Percentiles rank a stretch among this genome's conserved stretches.
Conservation (phyloP, 2,113 vertebrate species). For the Aegypius monachus region DNA sequence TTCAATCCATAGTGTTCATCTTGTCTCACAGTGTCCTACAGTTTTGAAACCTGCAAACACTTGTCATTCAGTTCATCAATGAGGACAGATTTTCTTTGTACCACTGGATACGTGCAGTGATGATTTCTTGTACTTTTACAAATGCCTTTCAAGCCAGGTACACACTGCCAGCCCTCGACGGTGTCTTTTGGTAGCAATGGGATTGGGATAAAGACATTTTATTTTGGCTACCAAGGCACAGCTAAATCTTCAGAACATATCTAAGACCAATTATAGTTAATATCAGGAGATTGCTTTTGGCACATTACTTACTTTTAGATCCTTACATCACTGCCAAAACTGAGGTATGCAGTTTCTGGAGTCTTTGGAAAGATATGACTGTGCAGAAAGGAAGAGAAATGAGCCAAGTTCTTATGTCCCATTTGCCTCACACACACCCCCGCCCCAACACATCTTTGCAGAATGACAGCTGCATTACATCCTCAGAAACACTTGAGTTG, state of each 20-base stretch:
- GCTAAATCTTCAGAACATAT: not conserved
- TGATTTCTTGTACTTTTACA: not conserved
- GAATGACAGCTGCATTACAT: conserved; percentile 37
- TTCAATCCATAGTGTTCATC: not conserved
- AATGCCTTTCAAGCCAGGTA: not conserved
- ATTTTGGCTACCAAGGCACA: not conserved
- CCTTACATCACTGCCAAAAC: conserved; percentile 23
- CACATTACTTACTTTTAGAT: conserved; percentile 27
- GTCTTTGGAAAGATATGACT: conserved; percentile 36
- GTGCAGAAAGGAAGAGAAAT: conserved; percentile 28
- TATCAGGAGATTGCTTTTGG: conserved; percentile 34
- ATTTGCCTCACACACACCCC: not conserved
- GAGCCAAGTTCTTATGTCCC: conserved; percentile 27
- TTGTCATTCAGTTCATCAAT: not conserved
- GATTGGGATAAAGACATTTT: not conserved
- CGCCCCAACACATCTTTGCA: not conserved
- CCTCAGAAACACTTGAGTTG: conserved; percentile 21
- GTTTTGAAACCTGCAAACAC: not conserved
- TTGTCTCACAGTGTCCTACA: not conserved
- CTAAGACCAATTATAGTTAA: conserved; percentile 48
- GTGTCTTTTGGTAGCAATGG: not conserved
- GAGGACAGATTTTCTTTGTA: not conserved
- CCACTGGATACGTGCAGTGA: rapidly evolving
- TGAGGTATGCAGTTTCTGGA: conserved; percentile 20
- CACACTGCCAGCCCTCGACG: not conserved